These are phyloP conservation scores for Drosophila suboccidentalis DNA, from an alignment of 2,888 invertebrate species.

Conservation along the genomic window DNA sequence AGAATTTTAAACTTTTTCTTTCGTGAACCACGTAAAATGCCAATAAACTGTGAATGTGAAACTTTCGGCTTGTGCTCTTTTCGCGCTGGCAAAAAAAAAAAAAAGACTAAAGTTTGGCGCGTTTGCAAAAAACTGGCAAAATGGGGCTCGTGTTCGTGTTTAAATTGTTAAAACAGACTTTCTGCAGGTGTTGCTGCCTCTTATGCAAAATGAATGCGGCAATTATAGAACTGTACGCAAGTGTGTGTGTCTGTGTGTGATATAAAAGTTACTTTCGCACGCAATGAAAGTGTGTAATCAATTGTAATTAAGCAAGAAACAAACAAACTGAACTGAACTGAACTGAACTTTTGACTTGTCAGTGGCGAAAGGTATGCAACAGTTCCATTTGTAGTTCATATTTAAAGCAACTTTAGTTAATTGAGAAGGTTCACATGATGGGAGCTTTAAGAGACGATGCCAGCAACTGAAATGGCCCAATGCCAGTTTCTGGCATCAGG, in stretches of 20 bases:
- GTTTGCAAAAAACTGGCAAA: conserved; percentile 46
- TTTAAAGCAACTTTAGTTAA: conserved; percentile 40
- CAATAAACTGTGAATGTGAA: conserved; percentile 70
- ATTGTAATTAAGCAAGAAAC: conserved; percentile 50
- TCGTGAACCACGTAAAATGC: conserved; percentile 66
- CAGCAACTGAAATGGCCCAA: conserved; percentile 47
- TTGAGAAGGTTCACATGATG: conserved; percentile 21
- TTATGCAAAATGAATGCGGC: conserved; percentile 42
- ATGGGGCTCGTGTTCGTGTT: conserved; percentile 56
- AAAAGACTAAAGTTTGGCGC: conserved; percentile 42
- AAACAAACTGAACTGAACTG: conserved; percentile 23
- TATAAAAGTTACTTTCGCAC: conserved; percentile 36
- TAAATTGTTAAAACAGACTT: conserved; percentile 66
- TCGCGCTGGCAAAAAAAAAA: conserved; percentile 40
- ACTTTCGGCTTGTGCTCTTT: conserved; percentile 57
- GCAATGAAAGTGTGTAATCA: conserved; percentile 52
- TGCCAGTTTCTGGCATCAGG: conserved; percentile 39
- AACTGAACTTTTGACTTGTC: conserved; percentile 7
- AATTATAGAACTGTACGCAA: conserved; percentile 36
- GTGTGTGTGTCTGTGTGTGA: conserved; percentile 15
- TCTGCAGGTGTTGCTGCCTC: conserved; percentile 60
- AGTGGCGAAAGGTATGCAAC: conserved; percentile 43
- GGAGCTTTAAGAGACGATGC: conserved; percentile 34
- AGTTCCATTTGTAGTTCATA: conserved; percentile 28
- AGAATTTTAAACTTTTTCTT: not conserved